Base-by-base conservation (phyloP, 2,113 vertebrate genomes). In the Symphodus melops region DNA sequence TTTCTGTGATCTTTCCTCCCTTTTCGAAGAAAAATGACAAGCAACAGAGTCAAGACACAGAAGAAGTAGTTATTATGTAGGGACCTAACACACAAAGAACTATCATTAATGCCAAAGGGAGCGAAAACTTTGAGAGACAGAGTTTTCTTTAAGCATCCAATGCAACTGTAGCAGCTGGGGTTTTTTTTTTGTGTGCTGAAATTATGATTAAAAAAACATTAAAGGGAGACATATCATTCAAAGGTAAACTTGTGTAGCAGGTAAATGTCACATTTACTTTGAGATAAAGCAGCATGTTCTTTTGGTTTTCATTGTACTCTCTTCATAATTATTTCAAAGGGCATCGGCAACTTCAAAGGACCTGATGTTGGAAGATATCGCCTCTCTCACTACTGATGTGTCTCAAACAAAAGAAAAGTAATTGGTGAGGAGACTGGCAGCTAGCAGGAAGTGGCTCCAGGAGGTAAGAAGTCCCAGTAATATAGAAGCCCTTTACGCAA, bases 281-380 rank as follows among this genome's bases (percentile, higher is more conserved):
- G 65, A 84, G 77, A 76, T 67, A 63, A 54, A 72, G 60, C 82
- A 68, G 68, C 79, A 79, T 75, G 68, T 74, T 75, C 41, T 20
- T 25, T 10, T 44, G 53, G 65, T 75, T 80, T 72, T 75, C 58
- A 52, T 73, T 63, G 44, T 58, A 77, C 56, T 76, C 78, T 25
- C 73, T 88, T 91, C 86, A 92, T 91, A 73, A 89, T 91, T 93
- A 88, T 93, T 91, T 90, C 58, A 93, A 88, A 85, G 72, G 77
- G 58, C 75, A 68, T 60, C 25, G 16, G 44, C 65, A 77, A 86
- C 91, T 91, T 93, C 91, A 93, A 92, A 93, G 83, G 64, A 67
- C n/a, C 55, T n/a, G 0, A 56, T 79, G 76, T 84, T 59, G 46
- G 72, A 86, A 86, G 84, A 71, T 56, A 51, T 55, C 37, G 64